Evolutionary conservation across 30 jellyfish, hydroid and myxozoan genomes (phyloP).

Genomic region (Catostylus mosaicus): DNA sequence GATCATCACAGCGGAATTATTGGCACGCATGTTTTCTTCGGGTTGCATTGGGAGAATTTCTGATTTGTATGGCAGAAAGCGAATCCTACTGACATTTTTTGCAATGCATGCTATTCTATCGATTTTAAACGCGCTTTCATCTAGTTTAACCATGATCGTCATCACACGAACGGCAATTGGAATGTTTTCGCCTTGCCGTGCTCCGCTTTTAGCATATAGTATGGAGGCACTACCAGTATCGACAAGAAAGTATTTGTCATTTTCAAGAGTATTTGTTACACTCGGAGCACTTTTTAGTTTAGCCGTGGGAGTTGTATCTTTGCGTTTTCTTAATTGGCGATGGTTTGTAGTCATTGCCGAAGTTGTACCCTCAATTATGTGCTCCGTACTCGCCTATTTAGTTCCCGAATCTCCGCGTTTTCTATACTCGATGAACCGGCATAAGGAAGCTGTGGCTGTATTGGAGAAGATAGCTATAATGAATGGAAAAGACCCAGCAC

Average conservation of each 20-base stretch:
- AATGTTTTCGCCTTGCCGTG: not conserved
- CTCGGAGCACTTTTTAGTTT: not conserved
- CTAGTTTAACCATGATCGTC: not conserved
- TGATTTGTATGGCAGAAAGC: not conserved
- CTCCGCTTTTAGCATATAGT: not conserved
- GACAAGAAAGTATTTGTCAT: not conserved
- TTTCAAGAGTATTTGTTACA: not conserved
- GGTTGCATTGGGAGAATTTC: not conserved
- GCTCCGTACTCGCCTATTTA: not conserved
- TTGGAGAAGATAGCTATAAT: not conserved
- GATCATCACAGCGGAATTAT: not conserved
- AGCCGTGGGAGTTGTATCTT: not conserved
- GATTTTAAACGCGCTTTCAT: not conserved
- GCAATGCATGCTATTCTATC: not conserved
- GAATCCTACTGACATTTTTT: not conserved
- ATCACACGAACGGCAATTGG: slow-evolving; percentile 4
- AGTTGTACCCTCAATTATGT: not conserved
- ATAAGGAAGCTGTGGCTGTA: not conserved
- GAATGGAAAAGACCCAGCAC: not conserved
- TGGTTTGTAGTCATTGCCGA: not conserved
- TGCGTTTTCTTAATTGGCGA: slow-evolving; percentile 5
- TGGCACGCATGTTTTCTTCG: not conserved
- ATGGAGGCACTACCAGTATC: not conserved
- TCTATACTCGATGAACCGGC: not conserved
- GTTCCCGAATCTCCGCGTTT: slow-evolving; percentile 3